Percentiles rank a stretch among this genome's conserved stretches.
These are phyloP conservation scores for Morpho deidamia DNA, from an alignment of 2,888 invertebrate genomes.

Conservation along the genomic window DNA sequence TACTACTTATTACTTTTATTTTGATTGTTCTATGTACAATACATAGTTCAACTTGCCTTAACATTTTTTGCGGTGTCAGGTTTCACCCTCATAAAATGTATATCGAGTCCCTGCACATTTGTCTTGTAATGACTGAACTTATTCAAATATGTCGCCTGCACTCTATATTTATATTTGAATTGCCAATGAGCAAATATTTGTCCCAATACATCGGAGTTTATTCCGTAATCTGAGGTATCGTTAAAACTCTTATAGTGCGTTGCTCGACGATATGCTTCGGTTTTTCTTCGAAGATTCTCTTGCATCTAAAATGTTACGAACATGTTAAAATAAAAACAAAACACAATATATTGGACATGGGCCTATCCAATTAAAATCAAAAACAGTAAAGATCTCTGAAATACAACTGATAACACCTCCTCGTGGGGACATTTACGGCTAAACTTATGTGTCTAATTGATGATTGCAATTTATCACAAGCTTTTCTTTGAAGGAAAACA, in stretches of 20 bases:
- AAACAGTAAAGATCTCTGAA: too few species aligned
- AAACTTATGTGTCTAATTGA: too few species aligned
- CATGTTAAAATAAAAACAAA: background rate
- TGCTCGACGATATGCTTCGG: conserved; percentile 60
- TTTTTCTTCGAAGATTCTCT: conserved; percentile 70
- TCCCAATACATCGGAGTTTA: conserved; percentile 82
- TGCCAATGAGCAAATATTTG: conserved; percentile 87
- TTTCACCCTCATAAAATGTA: conserved; percentile 87
- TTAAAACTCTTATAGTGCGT: conserved; percentile 65
- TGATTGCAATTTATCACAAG: too few species aligned
- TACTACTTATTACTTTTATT: too few species aligned
- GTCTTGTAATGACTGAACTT: conserved; percentile 86
- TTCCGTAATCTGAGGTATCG: conserved; percentile 88
- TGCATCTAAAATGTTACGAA: conserved; percentile 61
- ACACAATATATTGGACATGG: too few species aligned
- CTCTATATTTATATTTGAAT: conserved; percentile 80
- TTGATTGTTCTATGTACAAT: too few species aligned
- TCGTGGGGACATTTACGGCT: too few species aligned
- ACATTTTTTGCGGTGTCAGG: conserved; percentile 57
- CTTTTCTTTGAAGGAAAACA: too few species aligned
- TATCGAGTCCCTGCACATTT: conserved; percentile 82
- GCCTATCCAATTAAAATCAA: too few species aligned
- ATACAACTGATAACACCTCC: too few species aligned
- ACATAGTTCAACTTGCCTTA: conserved; percentile 40
- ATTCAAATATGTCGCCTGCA: conserved; percentile 82